Base-by-base conservation (phyloP, 2,113 vertebrate genomes). In the Cariama cristata region DNA sequence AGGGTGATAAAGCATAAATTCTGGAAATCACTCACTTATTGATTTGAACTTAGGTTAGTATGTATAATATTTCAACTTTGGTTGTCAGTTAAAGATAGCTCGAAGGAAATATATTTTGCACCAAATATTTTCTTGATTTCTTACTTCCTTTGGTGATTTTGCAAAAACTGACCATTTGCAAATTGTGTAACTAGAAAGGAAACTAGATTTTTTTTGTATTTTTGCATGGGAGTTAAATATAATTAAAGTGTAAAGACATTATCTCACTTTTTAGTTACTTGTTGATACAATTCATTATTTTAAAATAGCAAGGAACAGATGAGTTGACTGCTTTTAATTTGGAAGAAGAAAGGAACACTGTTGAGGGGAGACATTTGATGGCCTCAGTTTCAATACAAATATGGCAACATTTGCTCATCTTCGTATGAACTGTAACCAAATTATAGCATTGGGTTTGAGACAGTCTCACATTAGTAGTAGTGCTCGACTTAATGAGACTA, bases 1-100 rank as follows among this genome's bases (percentile, higher is more conserved):
- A 56, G 81, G 32, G 47, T 67, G 73, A 79, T 40, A 68, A 60
- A 86, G 73, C 44, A 27, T 17, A 58, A 49, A 42, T 90, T 76
- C 67, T 95, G 63, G 85, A 92, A 92, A 71, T 93, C 59, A 88
- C 88, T 96, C 81, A 85, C 38, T 85, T 92, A 92, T 20, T 76
- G 92, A 63, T 79, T 90, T 38, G 8, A 90, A 79, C 66, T 91
- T 85, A 64, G 22, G 20, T 63, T 76, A 53, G 55, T 76, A 38
- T 27, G 16, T 62, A 16, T 56, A 90, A 56, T 90, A 58, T 69
- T 95, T 93, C 82, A 88, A 45, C 53, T 90, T 68, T 64, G 33
- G 26, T 72, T 93, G 68, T 91, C 73, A 67, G 12, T 81, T 95
- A 85, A 60, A 75, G 64, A 30, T 18, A 67, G 33, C 30, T 86